Conservation (phyloP, 1,140 invertebrate species). For the Chrysoperla carnea region DNA sequence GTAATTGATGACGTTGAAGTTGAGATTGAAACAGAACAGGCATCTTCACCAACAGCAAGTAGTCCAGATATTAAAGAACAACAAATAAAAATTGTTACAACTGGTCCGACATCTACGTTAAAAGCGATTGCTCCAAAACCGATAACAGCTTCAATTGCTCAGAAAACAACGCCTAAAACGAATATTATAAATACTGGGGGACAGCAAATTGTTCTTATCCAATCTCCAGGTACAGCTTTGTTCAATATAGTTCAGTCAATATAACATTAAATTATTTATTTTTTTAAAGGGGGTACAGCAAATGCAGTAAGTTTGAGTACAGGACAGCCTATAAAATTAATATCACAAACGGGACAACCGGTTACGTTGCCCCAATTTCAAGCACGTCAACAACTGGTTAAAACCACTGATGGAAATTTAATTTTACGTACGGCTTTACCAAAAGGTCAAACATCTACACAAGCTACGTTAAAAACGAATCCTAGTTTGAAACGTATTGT, state of each 20-base stretch:
- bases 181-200: constrained; percentile 17
- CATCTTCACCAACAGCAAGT: constrained; percentile 9
- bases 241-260: not conserved
- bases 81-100: constrained; percentile 6
- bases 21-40: constrained; percentile 10
- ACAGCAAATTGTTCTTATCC: constrained; percentile 8
- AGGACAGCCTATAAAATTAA: not conserved
- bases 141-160: constrained; percentile 17
- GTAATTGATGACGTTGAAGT: constrained; percentile 12
- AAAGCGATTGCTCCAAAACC: constrained; percentile 22
- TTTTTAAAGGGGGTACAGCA: not conserved
- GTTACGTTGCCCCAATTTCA: not conserved
- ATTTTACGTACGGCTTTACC: not conserved
- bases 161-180: constrained; percentile 16
- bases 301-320: not conserved
- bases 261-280: not conserved
- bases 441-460: not conserved
- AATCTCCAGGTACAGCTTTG: constrained; percentile 1
- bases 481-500: not conserved
- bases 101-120: constrained; percentile 11
- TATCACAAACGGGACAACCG: not conserved
- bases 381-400: not conserved
- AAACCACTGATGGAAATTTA: not conserved
- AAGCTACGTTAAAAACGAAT: not conserved
- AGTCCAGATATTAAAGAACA: constrained; percentile 12